These are phyloP conservation scores for Pseudopodoces humilis DNA, from an alignment of 2,113 vertebrate genomes.

Conservation along the genomic window DNA sequence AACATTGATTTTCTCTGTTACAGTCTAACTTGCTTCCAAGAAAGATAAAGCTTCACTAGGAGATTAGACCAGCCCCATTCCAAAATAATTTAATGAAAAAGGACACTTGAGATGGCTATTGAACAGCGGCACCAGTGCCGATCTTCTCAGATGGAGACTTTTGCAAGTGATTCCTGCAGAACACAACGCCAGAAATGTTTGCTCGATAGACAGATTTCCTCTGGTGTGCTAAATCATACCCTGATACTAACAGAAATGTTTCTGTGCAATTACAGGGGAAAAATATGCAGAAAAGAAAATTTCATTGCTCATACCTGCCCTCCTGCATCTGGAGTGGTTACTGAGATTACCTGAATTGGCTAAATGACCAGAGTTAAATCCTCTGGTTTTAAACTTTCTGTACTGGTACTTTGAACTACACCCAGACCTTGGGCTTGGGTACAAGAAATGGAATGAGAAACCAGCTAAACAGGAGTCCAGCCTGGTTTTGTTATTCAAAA, in stretches of 20 bases:
- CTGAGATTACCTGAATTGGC: neutral
- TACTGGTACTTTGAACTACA: neutral
- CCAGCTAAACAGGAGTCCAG: neutral
- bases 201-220: neutral
- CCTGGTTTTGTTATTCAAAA: neutral
- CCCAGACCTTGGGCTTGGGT: neutral
- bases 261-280: neutral
- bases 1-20: conserved; percentile 35
- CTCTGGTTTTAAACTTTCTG: neutral
- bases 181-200: neutral
- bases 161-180: neutral
- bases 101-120: neutral
- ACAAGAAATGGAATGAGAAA: neutral
- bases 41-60: conserved; percentile 11
- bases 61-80: neutral
- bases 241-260: neutral
- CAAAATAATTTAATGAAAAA: conserved; percentile 30
- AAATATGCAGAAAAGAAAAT: neutral
- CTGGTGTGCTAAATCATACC: neutral
- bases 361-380: neutral
- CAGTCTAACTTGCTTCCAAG: conserved; percentile 27
- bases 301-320: neutral
- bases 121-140: neutral
- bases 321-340: neutral
- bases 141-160: neutral